Percentiles rank a stretch among this genome's conserved stretches.
Evolutionary conservation across 2,888 invertebrate genomes (phyloP).

Genomic region (Agrotis puta): DNA sequence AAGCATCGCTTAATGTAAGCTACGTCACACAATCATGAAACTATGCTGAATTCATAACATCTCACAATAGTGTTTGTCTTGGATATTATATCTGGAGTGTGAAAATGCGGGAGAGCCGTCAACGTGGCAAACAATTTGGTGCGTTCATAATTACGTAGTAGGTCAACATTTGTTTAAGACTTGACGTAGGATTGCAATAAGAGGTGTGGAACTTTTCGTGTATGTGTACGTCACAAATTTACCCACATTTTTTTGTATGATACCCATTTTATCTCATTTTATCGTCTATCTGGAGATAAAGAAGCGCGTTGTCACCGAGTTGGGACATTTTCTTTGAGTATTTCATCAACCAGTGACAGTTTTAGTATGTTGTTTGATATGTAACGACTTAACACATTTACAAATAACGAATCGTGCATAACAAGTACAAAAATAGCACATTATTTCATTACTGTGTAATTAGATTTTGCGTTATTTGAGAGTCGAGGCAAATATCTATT

Average conservation of each 20-base stretch:
- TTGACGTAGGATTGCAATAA: conserved; percentile 78
- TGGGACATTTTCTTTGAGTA: conserved; percentile 58
- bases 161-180: conserved; percentile 80
- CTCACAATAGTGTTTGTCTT: conserved; percentile 64
- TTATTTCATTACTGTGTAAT: conserved; percentile 49
- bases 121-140: conserved; percentile 56
- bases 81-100: conserved; percentile 68
- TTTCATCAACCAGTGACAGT: conserved; percentile 63
- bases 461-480: conserved; percentile 44
- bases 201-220: conserved; percentile 87
- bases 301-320: conserved; percentile 50
- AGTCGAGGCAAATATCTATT: conserved; percentile 40
- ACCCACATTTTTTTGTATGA: conserved; percentile 54
- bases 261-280: conserved; percentile 60
- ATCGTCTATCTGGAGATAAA: conserved; percentile 60
- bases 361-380: conserved; percentile 55
- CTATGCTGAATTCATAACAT: conserved; percentile 65
- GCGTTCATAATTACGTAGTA: conserved; percentile 76
- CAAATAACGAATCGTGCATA: conserved; percentile 51
- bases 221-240: conserved; percentile 76
- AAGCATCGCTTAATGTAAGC: conserved; percentile 25
- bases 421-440: conserved; percentile 50
- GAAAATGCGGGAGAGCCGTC: conserved; percentile 67
- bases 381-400: conserved; percentile 43
- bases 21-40: conserved; percentile 52